Evolutionary conservation across 2,113 vertebrate genomes (phyloP), one percentile per base, ranked within the genome.

Genomic region (Arenaria interpres): DNA sequence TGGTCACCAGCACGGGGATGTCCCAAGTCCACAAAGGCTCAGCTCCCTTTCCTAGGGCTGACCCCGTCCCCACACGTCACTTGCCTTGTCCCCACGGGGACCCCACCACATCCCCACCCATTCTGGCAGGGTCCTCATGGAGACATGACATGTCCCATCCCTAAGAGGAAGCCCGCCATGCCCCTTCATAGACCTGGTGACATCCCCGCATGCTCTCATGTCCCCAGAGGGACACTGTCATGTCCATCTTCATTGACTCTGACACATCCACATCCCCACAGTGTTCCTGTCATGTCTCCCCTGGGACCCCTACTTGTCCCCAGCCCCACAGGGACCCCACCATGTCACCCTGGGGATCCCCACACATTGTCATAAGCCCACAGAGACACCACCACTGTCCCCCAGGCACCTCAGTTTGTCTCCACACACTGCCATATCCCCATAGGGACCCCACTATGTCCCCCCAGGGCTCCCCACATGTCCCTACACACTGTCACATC

Each of bases 1-100:
- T 0, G 8, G 23, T 7, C n/a, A 25, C 51, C 18, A 22, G 37
- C 0, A 0, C 6, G 9, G 7, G 33, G 27, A 25, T 45, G 48
- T 20, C 80, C 67, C 0, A 1, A 54, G 32, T 16, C 67, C 28
- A 15, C 33, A 43, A 30, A 79, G 18, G 53, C 32, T 80, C 2
- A 3, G 13, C 33, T 82, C 56, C 16, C 24, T 25, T 28, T 54
- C 11, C 33, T 12, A n/a, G 35, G 22, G 30, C 46, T 60, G 43
- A 14, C 8, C 15, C 21, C 8, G 10, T 71, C 53, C 43, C 15
- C 67, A 6, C 0, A 1, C n/a, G 48, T 43, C 48, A 64, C 39
- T 20, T 24, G 7, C 3, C 1, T 3, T 12, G 22, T n/a, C 23
- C 35, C 54, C 3, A 4, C 28, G 28, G n/a, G 33, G 28, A 46